Percentiles rank a stretch among this genome's conserved stretches.
phyloP scores from a whole-genome alignment of 2,113 vertebrate genomes.

The Pangasianodon gigas region DNA sequence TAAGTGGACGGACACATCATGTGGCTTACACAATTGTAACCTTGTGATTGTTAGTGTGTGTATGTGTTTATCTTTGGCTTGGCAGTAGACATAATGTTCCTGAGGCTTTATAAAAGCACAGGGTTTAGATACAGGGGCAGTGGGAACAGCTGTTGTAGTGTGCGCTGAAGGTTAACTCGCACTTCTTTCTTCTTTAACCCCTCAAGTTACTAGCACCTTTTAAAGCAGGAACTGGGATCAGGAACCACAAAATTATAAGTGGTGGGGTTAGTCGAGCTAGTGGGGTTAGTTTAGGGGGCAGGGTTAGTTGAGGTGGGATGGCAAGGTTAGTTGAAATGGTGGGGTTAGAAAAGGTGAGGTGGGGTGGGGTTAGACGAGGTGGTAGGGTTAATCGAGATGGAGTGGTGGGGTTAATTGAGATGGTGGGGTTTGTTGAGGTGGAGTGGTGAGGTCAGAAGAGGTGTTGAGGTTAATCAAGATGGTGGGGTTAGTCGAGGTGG shows the following conservation, averaged over 20 bases:
- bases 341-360: background rate
- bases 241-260: background rate
- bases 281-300: background rate
- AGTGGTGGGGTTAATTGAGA: background rate
- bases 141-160: background rate
- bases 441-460: background rate
- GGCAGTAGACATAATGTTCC: conserved; percentile 39
- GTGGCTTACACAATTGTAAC: conserved; percentile 30
- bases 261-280: background rate
- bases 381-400: background rate
- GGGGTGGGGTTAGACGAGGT: background rate
- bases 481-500: too few relatives aligned
- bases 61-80: conserved; percentile 24
- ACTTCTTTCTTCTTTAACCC: background rate
- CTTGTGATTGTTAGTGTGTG: conserved; percentile 37
- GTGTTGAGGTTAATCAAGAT: background rate
- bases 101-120: background rate
- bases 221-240: background rate
- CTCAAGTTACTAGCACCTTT: background rate
- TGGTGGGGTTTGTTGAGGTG: background rate
- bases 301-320: background rate
- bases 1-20: conserved; percentile 13
- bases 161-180: background rate
- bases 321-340: background rate
- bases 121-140: background rate